phyloP scores from a whole-genome alignment of 2,113 vertebrate species.

The Chitala chitala region DNA sequence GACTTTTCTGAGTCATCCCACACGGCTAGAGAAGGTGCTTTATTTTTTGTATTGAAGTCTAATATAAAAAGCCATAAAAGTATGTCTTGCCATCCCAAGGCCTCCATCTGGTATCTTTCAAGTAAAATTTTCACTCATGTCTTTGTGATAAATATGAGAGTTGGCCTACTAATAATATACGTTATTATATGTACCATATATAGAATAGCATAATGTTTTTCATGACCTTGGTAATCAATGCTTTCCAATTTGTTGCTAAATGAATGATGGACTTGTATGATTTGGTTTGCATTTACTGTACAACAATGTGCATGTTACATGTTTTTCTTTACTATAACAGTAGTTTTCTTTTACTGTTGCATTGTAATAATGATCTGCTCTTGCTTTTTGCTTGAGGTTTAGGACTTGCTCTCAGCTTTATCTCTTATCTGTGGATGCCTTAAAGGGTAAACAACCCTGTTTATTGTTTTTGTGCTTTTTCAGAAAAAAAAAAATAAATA shows the following conservation, averaged over 20 bases:
- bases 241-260: not conserved
- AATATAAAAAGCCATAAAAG: not conserved
- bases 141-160: not conserved
- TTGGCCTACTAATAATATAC: not conserved
- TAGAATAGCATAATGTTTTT: no score
- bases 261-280: no score
- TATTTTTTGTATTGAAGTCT: not conserved
- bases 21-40: no score
- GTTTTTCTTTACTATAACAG: not conserved
- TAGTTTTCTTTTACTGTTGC: not conserved
- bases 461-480: slow-evolving; percentile 6
- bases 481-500: not conserved
- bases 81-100: not conserved
- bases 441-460: slow-evolving; percentile 16
- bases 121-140: not conserved
- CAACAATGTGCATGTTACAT: not conserved
- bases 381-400: not conserved
- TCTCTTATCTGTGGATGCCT: not conserved
- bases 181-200: no score
- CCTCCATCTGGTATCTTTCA: not conserved
- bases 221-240: no score
- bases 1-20: no score
- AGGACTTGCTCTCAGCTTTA: not conserved
- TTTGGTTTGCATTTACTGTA: not conserved
- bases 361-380: not conserved